Evolutionary conservation across 2,888 invertebrate genomes (phyloP).

Genomic region (Aethes cnicana): DNA sequence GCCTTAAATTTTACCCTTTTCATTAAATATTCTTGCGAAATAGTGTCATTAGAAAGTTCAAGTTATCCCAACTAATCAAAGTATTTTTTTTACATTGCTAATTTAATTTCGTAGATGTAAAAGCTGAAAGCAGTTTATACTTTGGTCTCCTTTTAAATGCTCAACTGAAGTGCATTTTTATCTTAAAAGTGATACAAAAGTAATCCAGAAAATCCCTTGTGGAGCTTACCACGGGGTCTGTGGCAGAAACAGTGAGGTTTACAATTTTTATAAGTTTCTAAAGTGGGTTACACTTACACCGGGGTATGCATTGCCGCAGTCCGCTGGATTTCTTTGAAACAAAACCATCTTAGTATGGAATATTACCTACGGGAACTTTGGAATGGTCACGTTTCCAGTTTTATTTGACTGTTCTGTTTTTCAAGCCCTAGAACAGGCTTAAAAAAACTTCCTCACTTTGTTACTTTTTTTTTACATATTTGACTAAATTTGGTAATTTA

Average conservation of each 20-base stretch:
- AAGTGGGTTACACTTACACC: slow-evolving; percentile 8
- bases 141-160: not conserved
- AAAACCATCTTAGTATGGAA: too few relatives aligned
- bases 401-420: too few relatives aligned
- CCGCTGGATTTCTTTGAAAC: not conserved
- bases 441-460: too few relatives aligned
- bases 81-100: too few relatives aligned
- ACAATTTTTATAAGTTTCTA: slow-evolving; percentile 12
- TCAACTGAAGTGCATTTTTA: not conserved
- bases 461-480: too few relatives aligned
- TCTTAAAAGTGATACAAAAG: slow-evolving; percentile 4
- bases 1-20: slow-evolving; percentile 1
- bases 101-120: too few relatives aligned
- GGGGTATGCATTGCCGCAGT: slow-evolving; percentile 9
- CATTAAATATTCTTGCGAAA: not conserved
- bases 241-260: slow-evolving; percentile 11
- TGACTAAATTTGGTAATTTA: too few relatives aligned
- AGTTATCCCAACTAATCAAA: not conserved
- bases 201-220: slow-evolving; percentile 6
- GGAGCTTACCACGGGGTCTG: not conserved
- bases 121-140: too few relatives aligned
- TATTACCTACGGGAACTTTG: too few relatives aligned
- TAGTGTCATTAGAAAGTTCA: not conserved
- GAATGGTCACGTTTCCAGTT: too few relatives aligned
- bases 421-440: too few relatives aligned